Evolutionary conservation across 1,140 invertebrate genomes (phyloP).

Genomic region (Heliconius nattereri): DNA sequence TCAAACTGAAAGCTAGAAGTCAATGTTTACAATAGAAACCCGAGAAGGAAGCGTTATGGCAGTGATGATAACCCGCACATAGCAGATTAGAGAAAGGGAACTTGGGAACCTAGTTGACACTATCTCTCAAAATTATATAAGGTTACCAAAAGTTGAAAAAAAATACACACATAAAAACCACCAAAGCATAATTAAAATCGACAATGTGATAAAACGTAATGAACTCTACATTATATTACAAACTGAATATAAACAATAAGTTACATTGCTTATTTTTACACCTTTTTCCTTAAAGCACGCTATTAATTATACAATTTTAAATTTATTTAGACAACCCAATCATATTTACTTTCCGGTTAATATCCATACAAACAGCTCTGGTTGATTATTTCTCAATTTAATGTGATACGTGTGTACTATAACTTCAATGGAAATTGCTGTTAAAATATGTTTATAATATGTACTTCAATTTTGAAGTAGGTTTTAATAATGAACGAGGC

Average conservation of each 20-base stretch:
- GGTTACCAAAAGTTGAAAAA: neutral
- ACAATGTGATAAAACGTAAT: slow-evolving; percentile 10
- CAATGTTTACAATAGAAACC: too few species aligned
- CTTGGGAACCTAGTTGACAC: too few species aligned
- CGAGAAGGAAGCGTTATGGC: too few species aligned
- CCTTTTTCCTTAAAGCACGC: slow-evolving; percentile 22
- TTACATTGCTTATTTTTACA: slow-evolving; percentile 11
- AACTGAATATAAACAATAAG: neutral
- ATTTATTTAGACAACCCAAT: slow-evolving; percentile 33
- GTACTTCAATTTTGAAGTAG: slow-evolving; percentile 23
- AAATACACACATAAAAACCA: neutral
- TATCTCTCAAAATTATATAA: too few species aligned
- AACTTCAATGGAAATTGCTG: slow-evolving; percentile 25
- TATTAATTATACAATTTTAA: slow-evolving; percentile 26
- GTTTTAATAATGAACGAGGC: slow-evolving; percentile 35
- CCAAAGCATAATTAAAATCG: neutral
- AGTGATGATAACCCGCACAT: too few species aligned
- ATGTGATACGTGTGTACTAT: slow-evolving; percentile 5
- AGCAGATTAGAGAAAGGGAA: too few species aligned
- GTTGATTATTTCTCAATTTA: slow-evolving; percentile 29
- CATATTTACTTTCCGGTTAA: slow-evolving; percentile 29
- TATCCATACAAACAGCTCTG: slow-evolving; percentile 7
- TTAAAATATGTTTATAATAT: slow-evolving; percentile 31
- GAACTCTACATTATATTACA: slow-evolving; percentile 4
- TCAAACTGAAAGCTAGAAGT: too few species aligned